Evolutionary conservation across 2,888 invertebrate species (phyloP), one percentile per base, ranked within the genome.

Genomic region (Lithodes maja): DNA sequence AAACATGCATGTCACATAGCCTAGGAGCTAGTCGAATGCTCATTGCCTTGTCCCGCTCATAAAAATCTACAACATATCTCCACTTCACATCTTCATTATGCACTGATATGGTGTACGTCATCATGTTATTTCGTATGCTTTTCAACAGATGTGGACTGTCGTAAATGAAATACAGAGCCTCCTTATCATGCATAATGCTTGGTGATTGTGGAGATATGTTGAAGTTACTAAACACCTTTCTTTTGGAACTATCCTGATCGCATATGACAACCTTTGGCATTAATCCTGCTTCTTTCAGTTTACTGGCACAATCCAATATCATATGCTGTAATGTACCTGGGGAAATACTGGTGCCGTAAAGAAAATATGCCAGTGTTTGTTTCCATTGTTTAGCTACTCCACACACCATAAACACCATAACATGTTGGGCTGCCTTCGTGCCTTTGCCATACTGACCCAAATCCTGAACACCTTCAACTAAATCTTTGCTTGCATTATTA

Each of bases 331-430:
- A 61, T 1, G 49, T 17, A 2, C 55, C 81, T 9, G 61, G 61
- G 5, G 15, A 55, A 1, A 81, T 55, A 33, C 17, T n/a, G 3
- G 7, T 55, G 3, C 15, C 2, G 15, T 55, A 61, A 17, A 81
- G 17, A 17, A 81, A 81, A 55, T 81, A 81, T 2, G 55, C 81
- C 2, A 81, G 1, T 9, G 49, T 5, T 17, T 81, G 81, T 15
- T 81, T 81, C 81, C 81, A 81, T 55, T 81, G 54, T 17, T n/a
- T 5, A 12, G 55, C 61, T 9, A 81, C 7, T 55, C 54, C 54
- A 12, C n/a, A n/a, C 55, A 61, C 80, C 80, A 80, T 80, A 55
- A 81, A 81, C 3, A 81, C 33, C 81, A 81, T 81, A 7, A n/a
- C 81, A 81, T 81, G 55, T 9, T 81, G n/a, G 17, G 81, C 81